A percentile compares a stretch with the other conserved stretches of the same genome.
Evolutionary conservation across 1,140 invertebrate species (phyloP).

Genomic region (Saccostrea glomerata): DNA sequence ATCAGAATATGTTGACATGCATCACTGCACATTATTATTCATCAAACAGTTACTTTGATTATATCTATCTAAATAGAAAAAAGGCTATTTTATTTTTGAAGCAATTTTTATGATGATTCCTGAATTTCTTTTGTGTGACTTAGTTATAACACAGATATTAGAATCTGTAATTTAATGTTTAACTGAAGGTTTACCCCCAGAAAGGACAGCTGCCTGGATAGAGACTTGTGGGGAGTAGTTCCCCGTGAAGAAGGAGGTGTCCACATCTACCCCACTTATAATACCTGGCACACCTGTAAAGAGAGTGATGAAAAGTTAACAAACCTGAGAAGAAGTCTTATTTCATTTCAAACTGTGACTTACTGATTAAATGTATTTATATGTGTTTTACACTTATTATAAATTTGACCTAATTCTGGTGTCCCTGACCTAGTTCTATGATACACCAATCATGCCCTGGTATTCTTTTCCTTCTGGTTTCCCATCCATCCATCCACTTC

Average conservation of each 20-base stretch:
- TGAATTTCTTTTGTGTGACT: too few species aligned
- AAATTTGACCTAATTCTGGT: neutral
- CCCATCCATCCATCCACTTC: conserved; percentile 88
- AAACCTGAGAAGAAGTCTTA: too few species aligned
- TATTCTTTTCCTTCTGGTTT: conserved; percentile 83
- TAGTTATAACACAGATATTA: too few species aligned
- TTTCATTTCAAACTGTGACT: too few species aligned
- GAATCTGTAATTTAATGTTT: neutral
- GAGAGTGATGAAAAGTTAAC: neutral
- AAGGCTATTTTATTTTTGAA: too few species aligned
- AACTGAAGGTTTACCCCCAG: neutral
- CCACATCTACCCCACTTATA: conserved; percentile 83
- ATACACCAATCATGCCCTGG: conserved; percentile 85
- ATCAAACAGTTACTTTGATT: too few species aligned
- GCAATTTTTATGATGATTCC: too few species aligned
- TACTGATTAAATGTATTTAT: neutral
- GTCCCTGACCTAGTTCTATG: conserved; percentile 80
- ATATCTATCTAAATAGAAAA: too few species aligned
- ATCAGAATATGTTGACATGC: too few species aligned
- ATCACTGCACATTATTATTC: too few species aligned
- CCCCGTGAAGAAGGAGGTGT: conserved; percentile 85
- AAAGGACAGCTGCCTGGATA: conserved; percentile 82
- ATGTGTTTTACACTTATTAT: neutral
- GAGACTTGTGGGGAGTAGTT: conserved; percentile 85
- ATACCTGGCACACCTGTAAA: conserved; percentile 77